Percentiles rank a stretch among this genome's conserved stretches.
Conservation (phyloP, 2,113 vertebrate species). For the Ascaphus truei region DNA sequence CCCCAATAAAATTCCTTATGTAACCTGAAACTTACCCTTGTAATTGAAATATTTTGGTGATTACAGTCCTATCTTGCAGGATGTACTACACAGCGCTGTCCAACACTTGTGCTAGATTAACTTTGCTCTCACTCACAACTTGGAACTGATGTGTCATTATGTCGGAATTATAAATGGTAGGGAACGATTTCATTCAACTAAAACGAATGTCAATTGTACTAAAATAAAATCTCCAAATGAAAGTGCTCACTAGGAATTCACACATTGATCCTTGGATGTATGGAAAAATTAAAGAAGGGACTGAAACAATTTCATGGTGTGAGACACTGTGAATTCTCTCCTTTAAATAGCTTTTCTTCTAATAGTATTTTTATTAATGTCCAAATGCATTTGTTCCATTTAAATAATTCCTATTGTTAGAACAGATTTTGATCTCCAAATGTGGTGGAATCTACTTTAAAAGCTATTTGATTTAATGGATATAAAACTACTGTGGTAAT, state of each 20-base stretch:
- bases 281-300: neutral
- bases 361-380: conserved; percentile 19
- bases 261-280: conserved; percentile 11
- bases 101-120: conserved; percentile 41
- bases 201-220: conserved; percentile 34
- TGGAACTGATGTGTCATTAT: conserved; percentile 38
- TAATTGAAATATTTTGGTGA: conserved; percentile 22
- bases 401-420: conserved; percentile 38
- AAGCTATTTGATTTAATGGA: conserved; percentile 33
- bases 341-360: conserved; percentile 13
- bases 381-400: conserved; percentile 38
- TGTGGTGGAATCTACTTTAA: conserved; percentile 30
- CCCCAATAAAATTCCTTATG: conserved; percentile 25
- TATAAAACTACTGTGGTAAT: conserved; percentile 18
- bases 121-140: conserved; percentile 39
- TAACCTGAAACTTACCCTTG: conserved; percentile 27
- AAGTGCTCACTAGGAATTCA: conserved; percentile 20
- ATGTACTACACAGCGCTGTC: conserved; percentile 2
- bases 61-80: conserved; percentile 13
- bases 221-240: neutral
- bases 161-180: conserved; percentile 11
- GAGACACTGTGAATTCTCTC: conserved; percentile 24
- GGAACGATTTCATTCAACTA: conserved; percentile 38
- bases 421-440: conserved; percentile 29
- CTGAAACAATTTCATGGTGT: conserved; percentile 27